Base-by-base conservation (phyloP, 2,113 vertebrate genomes). In the Gnathonemus longibarbis region DNA sequence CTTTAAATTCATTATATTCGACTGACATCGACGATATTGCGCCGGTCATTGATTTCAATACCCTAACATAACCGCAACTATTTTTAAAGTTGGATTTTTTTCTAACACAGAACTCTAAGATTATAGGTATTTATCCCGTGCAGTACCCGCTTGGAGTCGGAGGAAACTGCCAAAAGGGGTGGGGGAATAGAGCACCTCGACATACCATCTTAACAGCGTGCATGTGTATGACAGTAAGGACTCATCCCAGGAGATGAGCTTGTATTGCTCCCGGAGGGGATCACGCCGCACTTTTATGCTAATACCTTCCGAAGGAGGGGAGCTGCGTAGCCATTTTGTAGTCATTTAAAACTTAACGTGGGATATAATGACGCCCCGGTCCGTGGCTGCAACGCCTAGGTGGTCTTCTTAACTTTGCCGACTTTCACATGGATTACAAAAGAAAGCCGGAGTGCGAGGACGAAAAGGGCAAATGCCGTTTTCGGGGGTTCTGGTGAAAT, bases 321-420 rank as follows among this genome's bases (percentile, higher is more conserved):
- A 91, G 91, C 90, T 90, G 91, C 89, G 95, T 94, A 95, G 95
- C 94, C 94, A 94, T 95, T 90, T 94, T 94, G 93, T 90, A 93
- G 92, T 93, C 92, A 93, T 91, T 91, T 91, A 91, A 93, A 94
- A 92, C 90, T 93, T 91, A 92, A 87, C 92, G 92, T 92, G 92
- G 92, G 91, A 13, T 35, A 48, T 19, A 92, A 91, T 77, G 88
- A 90, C 83, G 80, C 48, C 35, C 77, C 39, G 48, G 86, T 24
- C 86, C 46, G 46, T 80, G 88, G 74, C 85, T 89, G 42, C 56
- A 74, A 42, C 49, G 74, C 21, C 35, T 7, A 62, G 52, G 62
- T 31, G 50, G 17, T 74, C 46, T 66, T 91, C 46, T 58, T 45
- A 52, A 52, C 42, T 21, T 49, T 52, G 11, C 19, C 88, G 56